Base-by-base conservation (phyloP, 2,888 invertebrate species). In the Pseudoips prasinana region DNA sequence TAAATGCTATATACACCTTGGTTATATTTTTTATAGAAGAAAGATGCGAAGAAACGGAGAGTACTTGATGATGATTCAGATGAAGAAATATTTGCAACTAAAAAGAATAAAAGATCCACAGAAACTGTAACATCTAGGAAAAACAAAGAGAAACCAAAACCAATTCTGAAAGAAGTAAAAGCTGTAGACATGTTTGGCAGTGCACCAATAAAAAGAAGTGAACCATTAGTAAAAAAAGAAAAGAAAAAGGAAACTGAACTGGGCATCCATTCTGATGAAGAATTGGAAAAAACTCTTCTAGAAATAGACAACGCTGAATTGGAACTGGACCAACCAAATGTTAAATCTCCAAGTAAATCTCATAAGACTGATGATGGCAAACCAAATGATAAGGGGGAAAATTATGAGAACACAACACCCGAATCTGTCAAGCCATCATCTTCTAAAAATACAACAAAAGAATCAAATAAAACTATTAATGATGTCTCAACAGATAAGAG, bases 251-350 rank as follows among this genome's bases (percentile, higher is more conserved):
- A 72, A 17, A 87, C 85, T 14, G 87, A 88, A 62, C 68, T 73
- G n/a, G 84, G 91, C 14, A 89, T 92, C 52, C 93, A 93, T 66
- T 90, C 91, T 58, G 91, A 94, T 79, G 91, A 92, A 17, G 92
- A 93, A 35, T 95, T 96, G 75, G 92, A 92, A 58, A 89, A 91
- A 54, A 93, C 93, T 8, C 75, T 95, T 8, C 64, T 91, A 42
- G 91, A 92, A 64, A 71, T 94, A 38, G 94, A 94, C 77, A 90
- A 90, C 51, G 63, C 84, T 41, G 70, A 80, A 17, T 18, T 51
- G 26, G 47, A 53, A 33, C 25, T 24, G 24, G 7, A 20, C n/a
- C 49, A 53, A 30, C 4, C 20, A 14, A 34, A 39, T 27, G 10
- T 24, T 4, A 43, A 38, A 26, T 22, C 29, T 1, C 8, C 31